Conservation (phyloP, 2,113 vertebrate genomes). For the Nettapus auritus region DNA sequence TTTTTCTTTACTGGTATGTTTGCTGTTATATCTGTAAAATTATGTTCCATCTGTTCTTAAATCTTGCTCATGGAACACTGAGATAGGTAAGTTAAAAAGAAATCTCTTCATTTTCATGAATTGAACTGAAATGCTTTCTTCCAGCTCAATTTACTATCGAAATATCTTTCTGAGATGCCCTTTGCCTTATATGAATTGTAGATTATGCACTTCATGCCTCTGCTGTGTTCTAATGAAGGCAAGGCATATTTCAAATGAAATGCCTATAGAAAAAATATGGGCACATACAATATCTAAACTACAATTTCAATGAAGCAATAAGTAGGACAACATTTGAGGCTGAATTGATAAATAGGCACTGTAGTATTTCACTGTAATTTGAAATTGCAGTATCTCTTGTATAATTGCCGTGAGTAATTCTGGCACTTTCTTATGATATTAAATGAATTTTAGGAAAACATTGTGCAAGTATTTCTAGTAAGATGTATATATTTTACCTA, state of each 20-base stretch:
- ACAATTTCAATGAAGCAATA: background rate
- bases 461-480: background rate
- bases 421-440: background rate
- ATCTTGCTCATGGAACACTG: background rate
- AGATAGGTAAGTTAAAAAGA: slow-evolving; percentile 29
- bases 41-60: background rate
- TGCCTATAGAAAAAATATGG: background rate
- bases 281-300: background rate
- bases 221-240: slow-evolving; percentile 4
- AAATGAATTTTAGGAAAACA: background rate
- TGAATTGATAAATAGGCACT: background rate
- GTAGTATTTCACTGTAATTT: background rate
- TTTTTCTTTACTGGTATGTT: background rate
- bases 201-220: slow-evolving; percentile 1
- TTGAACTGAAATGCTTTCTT: slow-evolving; percentile 38
- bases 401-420: background rate
- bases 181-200: slow-evolving; percentile 49
- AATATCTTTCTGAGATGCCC: slow-evolving; percentile 12
- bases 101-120: slow-evolving; percentile 27
- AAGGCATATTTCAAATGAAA: background rate
- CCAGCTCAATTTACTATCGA: slow-evolving; percentile 20
- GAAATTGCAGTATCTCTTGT: background rate
- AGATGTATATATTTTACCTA: background rate
- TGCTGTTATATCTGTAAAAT: background rate
- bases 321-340: background rate